These are phyloP conservation scores for Daboia siamensis DNA, from an alignment of 2,113 vertebrate genomes.

Conservation along the genomic window DNA sequence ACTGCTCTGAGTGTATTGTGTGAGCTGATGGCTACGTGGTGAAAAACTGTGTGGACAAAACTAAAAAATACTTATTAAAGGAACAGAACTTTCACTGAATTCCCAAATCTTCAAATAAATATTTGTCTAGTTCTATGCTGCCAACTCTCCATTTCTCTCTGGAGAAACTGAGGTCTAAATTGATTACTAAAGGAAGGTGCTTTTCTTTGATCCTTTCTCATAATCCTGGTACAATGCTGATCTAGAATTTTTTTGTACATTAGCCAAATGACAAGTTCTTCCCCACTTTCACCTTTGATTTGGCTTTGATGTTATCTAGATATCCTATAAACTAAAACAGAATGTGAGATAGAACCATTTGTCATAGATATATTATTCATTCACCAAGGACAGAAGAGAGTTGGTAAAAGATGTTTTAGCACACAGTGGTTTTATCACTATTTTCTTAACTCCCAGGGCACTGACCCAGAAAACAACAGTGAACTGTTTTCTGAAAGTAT, in stretches of 20 bases:
- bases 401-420: neutral
- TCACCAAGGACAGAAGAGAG: neutral
- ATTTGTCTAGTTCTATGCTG: neutral
- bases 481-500: neutral
- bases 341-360: neutral
- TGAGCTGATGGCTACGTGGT: neutral
- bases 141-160: neutral
- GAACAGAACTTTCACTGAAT: neutral
- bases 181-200: neutral
- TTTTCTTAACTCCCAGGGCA: conserved; percentile 21
- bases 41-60: neutral
- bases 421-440: neutral
- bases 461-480: neutral
- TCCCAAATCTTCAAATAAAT: neutral
- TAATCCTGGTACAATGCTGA: neutral
- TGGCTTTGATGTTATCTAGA: neutral
- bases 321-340: neutral
- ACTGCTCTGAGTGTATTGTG: neutral
- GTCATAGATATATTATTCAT: neutral
- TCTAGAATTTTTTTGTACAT: neutral
- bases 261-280: neutral
- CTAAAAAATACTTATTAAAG: neutral
- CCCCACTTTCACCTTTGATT: neutral
- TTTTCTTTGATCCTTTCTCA: neutral
- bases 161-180: neutral